Conservation (phyloP, 2,888 invertebrate genomes). For the Heliconius erato region DNA sequence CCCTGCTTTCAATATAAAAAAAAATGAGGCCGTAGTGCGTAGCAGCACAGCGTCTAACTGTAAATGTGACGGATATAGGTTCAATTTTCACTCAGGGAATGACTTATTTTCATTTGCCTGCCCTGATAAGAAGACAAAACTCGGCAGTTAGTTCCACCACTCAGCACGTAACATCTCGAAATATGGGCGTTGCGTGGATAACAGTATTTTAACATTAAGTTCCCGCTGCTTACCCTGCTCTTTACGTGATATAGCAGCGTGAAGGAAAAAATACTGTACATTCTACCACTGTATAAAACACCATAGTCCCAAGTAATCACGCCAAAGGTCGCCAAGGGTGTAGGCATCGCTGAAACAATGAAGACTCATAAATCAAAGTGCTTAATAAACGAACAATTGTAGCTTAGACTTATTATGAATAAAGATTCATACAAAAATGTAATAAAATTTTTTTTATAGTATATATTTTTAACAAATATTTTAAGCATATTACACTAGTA, state of each 20-base stretch:
- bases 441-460: not conserved
- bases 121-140: not conserved
- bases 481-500: no score
- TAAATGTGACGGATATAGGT: no score
- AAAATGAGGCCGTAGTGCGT: no score
- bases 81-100: no score
- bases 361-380: slow-evolving; percentile 31
- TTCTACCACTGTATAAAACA: not conserved
- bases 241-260: not conserved
- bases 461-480: no score
- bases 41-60: no score
- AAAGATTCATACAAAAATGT: not conserved
- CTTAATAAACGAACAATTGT: slow-evolving; percentile 34
- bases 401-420: not conserved
- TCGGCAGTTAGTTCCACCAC: not conserved
- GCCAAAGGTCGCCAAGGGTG: slow-evolving; percentile 26
- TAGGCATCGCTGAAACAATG: slow-evolving; percentile 32
- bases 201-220: not conserved
- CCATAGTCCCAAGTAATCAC: slow-evolving; percentile 1
- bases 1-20: no score
- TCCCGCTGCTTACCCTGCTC: not conserved
- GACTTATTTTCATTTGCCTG: not conserved
- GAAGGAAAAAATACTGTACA: not conserved
- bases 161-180: not conserved
- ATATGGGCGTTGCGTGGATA: not conserved